Evolutionary conservation across 2,888 invertebrate species (phyloP), one percentile per base, ranked within the genome.

Genomic region (Oscheius onirici): DNA sequence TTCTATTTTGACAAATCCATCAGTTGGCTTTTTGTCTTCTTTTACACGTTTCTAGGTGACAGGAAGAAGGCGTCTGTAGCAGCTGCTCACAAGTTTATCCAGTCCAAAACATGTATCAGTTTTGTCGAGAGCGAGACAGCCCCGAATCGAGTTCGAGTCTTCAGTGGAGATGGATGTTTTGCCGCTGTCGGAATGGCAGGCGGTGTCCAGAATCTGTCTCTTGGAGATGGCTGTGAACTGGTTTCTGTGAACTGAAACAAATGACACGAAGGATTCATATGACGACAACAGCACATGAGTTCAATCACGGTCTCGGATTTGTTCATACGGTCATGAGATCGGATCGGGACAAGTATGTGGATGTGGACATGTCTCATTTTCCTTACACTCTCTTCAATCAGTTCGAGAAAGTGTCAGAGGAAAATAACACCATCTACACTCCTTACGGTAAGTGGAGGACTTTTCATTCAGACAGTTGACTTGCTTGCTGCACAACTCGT

Each of bases 51-150:
- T 28, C 8, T 24, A 58, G 41, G 43, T 43, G 58, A 58, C 20
- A 6, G 58, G 11, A 40, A 34, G 5, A 58, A 58, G 58, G 58
- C 40, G 2, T 58, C 58, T 13, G 41, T 58, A n/a, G 41, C 40
- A 17, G 15, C 17, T 20, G 41, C 58, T n/a, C 41, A 43, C 40
- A 10, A 10, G 5, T 43, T n/a, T n/a, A n/a, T 63, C 11, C 46
- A 46, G 28, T n/a, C 24, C 24, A 17, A n/a, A 0, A 46, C 63
- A 13, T 63, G 49, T 24, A 46, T 63, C 3, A 20, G n/a, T n/a
- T 63, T 63, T 26, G 63, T 63, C 17, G 24, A 63, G 26, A 63
- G 63, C 44, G 3, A 43, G 13, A 46, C 46, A n/a, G 63, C 63
- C 24, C 10, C 5, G 20, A 63, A 46, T 26, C 22, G 63, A 11